Evolutionary conservation across 1,140 invertebrate species (phyloP).

Genomic region (Drosophila leontia): DNA sequence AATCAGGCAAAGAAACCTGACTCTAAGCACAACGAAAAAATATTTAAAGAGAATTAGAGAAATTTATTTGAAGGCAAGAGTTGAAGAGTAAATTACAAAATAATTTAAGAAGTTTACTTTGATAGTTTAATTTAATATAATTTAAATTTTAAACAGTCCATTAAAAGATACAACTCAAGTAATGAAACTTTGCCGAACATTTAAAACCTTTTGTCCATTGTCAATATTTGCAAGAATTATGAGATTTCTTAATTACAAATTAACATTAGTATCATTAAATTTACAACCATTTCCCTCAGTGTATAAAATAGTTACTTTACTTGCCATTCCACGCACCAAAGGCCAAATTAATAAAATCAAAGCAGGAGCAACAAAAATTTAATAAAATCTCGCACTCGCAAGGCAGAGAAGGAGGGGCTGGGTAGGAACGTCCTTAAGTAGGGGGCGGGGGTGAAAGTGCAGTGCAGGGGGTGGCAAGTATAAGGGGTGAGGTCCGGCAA

Average conservation of each 20-base stretch:
- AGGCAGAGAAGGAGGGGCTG: constrained; percentile 13
- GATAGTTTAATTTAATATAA: background rate
- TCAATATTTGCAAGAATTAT: background rate
- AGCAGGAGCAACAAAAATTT: constrained; percentile 69
- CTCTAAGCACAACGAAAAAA: constrained; percentile 18
- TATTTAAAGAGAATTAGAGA: too few relatives aligned
- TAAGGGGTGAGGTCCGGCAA: constrained; percentile 38
- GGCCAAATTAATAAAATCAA: constrained; percentile 82
- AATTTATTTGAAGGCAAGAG: background rate
- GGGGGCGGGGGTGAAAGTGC: constrained; percentile 27
- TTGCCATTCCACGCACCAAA: constrained; percentile 57
- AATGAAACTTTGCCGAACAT: background rate
- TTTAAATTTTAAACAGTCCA: background rate
- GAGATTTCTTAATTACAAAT: too few relatives aligned
- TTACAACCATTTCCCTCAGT: background rate
- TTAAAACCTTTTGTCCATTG: background rate
- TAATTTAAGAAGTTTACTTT: background rate
- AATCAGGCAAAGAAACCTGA: constrained; percentile 56
- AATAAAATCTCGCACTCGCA: constrained; percentile 70
- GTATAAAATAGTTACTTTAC: constrained; percentile 41
- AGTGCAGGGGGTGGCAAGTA: constrained; percentile 1
- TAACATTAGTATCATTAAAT: too few relatives aligned
- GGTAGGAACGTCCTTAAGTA: constrained; percentile 1
- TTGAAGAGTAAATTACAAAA: background rate
- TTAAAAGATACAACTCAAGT: background rate